These are phyloP conservation scores for Brachionichthys hirsutus DNA, from an alignment of 2,113 vertebrate genomes.

Conservation along the genomic window DNA sequence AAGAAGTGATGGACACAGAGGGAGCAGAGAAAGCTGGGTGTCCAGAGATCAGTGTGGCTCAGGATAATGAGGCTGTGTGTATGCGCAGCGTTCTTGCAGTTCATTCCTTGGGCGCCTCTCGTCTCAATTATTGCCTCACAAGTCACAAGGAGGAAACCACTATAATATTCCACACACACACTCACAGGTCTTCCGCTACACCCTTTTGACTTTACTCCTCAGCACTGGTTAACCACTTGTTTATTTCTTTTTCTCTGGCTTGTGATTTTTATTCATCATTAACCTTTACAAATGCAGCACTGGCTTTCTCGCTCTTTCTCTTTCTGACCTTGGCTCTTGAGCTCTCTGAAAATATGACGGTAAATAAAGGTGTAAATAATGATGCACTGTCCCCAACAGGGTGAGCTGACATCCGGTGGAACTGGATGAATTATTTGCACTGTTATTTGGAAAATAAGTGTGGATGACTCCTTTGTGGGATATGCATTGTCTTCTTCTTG, in stretches of 20 bases:
- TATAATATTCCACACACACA: conserved; percentile 28
- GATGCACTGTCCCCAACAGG: too few relatives aligned
- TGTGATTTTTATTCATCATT: conserved; percentile 54
- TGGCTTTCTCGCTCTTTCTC: background rate
- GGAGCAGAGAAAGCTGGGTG: conserved; percentile 16
- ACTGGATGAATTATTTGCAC: too few relatives aligned
- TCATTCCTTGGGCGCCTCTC: conserved; percentile 45
- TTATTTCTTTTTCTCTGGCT: conserved; percentile 30
- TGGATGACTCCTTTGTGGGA: too few relatives aligned
- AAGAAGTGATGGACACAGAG: conserved; percentile 2
- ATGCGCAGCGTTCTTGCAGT: conserved; percentile 31
- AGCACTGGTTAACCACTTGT: conserved; percentile 16
- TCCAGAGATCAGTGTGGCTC: conserved; percentile 27
- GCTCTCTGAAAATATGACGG: too few relatives aligned
- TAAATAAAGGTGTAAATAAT: too few relatives aligned
- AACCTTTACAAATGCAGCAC: conserved; percentile 50
- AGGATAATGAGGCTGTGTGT: conserved; percentile 63
- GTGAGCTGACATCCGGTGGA: too few relatives aligned
- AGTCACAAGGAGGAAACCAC: conserved; percentile 38
- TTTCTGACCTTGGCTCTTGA: too few relatives aligned
- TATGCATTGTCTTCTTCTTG: too few relatives aligned
- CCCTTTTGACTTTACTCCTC: conserved; percentile 32
- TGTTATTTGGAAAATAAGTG: too few relatives aligned
- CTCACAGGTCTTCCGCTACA: conserved; percentile 18
- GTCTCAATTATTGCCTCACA: conserved; percentile 56